Evolutionary conservation across 2,888 invertebrate genomes (phyloP), one percentile per base, ranked within the genome.

Genomic region (Plagodis pulveraria): DNA sequence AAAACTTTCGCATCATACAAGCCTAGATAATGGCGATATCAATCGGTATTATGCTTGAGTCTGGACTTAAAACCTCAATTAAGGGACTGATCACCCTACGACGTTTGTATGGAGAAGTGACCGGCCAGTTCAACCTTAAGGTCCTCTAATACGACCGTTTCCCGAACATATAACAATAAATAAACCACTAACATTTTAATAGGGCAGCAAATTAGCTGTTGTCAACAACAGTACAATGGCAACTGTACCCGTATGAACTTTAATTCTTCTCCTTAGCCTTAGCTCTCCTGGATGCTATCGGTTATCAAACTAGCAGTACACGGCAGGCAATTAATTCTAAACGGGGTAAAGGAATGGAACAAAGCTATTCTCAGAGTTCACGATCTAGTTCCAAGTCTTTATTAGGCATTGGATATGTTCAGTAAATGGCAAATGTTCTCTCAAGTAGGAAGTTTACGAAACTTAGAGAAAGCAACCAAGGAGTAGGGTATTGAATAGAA

Each of bases 401-500:
- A 85, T 84, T 80, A 80, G 81, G 81, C 69, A 71, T 74, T 78
- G 73, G 74, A 80, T 83, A 83, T 83, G 80, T 83, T 83, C 81
- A 77, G 80, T 81, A 83, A 85, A 88, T 86, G 83, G 82, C 76
- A 83, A 87, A 84, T 84, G 82, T 85, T 79, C 78, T 80, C 74
- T 71, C 73, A 74, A 81, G 79, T 78, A 81, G 83, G 83, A 88
- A 89, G 84, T 85, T 84, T 83, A 80, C 79, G 80, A 85, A 84
- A 86, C 85, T 84, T 63, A 67, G 85, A 83, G 89, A 89, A 89
- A 88, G 86, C 83, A 71, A 72, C 74, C 73, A 79, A 84, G 83
- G 78, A 84, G 76, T 77, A 72, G 56, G 56, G 72, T 75, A 73
- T 77, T 84, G 84, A 87, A 88, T 85, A 75, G 82, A 73, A 76